Base-by-base conservation (phyloP, 2,797 vertebrate genomes). In the Sebastes hopkinsi region DNA sequence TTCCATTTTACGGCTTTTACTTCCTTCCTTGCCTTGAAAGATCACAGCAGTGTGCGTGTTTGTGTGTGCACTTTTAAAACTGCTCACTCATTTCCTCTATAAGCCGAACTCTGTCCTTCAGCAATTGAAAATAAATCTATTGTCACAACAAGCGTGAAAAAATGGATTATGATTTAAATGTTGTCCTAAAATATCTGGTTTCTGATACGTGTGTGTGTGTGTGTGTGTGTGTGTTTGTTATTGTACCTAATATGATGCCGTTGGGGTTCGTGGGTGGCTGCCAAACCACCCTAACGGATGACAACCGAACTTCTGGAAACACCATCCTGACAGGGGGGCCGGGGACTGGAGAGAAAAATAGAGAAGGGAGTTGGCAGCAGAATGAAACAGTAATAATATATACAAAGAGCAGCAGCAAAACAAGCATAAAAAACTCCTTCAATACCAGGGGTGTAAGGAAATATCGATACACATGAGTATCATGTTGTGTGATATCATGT, bases 221-320 rank as follows among this genome's bases (percentile, higher is more conserved):
- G 27, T 86, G 22, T 75, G 46, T 67, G 61, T 42, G 71, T 71
- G 79, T 75, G 36, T 74, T 42, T 74, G 77, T 55, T 73, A 87
- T 81, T 52, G 67, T 96, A 99, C 98, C 98, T 89, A 99, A 94
- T 70, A 99, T 96, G 64, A 99, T 92, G 36, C 98, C 98, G 0
- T 99, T 99, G 83, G 98, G 97, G 79, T 97, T 96, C 69, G 96
- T 94, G 0, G 98, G 98, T 0, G 98, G 97, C 89, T 99, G 97
- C 98, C 98, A 99, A 27, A 98, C 96, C 60, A 98, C 97, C 67
- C 96, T 94, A 8, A 99, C 95, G 0, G 98, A 97, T 0, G 95
- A 96, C 77, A 98, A 92, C 77, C 96, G 96, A 87, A 99, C 98
- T 87, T 99, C 98, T 0, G 98, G 98, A 92, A 99, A 99, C 91